Conservation (phyloP, 2,797 vertebrate genomes). For the Lepus oiostolus region DNA sequence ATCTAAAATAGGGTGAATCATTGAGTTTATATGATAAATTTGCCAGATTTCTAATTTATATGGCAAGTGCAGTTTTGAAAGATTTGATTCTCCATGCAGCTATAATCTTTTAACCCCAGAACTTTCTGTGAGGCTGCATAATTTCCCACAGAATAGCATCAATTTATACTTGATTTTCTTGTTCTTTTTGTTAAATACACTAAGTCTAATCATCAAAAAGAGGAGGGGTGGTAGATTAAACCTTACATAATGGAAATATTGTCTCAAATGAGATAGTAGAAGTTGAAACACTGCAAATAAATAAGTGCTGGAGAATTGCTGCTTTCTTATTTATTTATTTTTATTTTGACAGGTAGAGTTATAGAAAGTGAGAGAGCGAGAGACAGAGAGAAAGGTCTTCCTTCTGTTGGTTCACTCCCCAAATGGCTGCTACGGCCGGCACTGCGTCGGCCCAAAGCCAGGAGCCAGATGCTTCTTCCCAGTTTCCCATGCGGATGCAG, state of each 20-base stretch:
- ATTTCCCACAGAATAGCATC: not conserved
- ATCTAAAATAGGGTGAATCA: not conserved
- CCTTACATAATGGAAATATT: not conserved
- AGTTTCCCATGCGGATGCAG: too few relatives aligned
- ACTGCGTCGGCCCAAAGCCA: too few relatives aligned
- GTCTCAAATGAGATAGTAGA: not conserved
- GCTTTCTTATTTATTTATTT: not conserved
- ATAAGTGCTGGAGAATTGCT: not conserved
- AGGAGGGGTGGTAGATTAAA: not conserved
- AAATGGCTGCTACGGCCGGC: too few relatives aligned
- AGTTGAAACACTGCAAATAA: not conserved
- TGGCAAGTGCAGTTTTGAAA: not conserved
- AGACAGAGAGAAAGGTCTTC: too few relatives aligned
- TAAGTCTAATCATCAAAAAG: not conserved
- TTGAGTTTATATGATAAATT: not conserved
- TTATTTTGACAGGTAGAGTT: too few relatives aligned
- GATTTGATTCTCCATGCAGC: not conserved
- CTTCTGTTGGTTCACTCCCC: too few relatives aligned
- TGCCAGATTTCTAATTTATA: not conserved
- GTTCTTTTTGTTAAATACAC: not conserved
- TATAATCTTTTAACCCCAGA: not conserved
- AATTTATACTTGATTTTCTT: constrained; percentile 26
- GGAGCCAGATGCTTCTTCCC: too few relatives aligned
- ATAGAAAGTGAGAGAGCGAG: too few relatives aligned
- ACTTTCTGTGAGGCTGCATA: not conserved